Evolutionary conservation across 1,140 invertebrate species (phyloP), one percentile per base, ranked within the genome.

Genomic region (Tenebrio molitor): DNA sequence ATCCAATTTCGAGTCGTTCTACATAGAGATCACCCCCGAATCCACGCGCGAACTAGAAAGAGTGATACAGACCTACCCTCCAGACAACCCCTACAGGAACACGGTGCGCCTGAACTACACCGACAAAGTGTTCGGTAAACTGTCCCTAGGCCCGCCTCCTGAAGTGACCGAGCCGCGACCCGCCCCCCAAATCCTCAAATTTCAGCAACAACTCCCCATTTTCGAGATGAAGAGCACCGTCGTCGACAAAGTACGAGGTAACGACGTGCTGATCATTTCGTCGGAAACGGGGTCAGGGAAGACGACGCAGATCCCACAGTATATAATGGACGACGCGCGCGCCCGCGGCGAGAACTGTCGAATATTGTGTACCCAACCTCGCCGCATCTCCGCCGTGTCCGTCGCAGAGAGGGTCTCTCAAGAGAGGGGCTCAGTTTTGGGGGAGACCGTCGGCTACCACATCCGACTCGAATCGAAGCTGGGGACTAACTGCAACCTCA

Each of bases 341-440:
- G 82, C 85, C 14, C 85, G 84, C n/a, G 86, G 88, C 10, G 86
- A 89, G 74, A 86, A 89, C 0, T 95, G 95, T 74, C 87, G 95
- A 23, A 93, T 99, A 74, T 91, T 99, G 79, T 97, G 95, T 79
- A 97, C 96, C 0, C 95, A 98, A 83, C 97, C 97, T 0, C 87
- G 96, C 39, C 86, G 97, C 74, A 89, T 99, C 15, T 93, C 96
- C 1, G 96, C 97, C 0, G 89, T 98, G 1, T 91, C 93, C 19
- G 91, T 98, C 0, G 91, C 92, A 75, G 88, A 95, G 85, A 82
- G 96, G 86, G 88, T 93, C 78, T 87, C 95, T 79, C 84, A 92
- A 70, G 97, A 99, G 83, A 87, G 97, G 17, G 91, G 91, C 69
- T 96, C 98, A 83, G 88, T 88, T 74, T 85, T 97, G 62, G 97